These are phyloP conservation scores for Epizoanthus stellaris DNA, from an alignment of 92 coral and sea anemone species.

Conservation along the genomic window DNA sequence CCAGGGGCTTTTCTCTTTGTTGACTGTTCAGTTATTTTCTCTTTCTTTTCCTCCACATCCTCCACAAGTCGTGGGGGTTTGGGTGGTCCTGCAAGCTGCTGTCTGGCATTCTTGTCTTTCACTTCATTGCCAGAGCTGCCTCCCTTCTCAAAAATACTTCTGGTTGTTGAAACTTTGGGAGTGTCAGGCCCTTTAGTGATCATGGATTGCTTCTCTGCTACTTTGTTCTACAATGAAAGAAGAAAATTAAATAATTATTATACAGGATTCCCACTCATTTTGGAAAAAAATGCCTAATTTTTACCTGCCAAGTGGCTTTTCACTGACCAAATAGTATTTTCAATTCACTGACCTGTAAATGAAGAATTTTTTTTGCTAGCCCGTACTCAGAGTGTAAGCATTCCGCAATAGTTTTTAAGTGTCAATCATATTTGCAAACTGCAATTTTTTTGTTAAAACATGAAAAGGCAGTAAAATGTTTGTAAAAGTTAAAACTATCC, in stretches of 20 bases:
- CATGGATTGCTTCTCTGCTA: conserved; percentile 30
- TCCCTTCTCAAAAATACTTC: conserved; percentile 74
- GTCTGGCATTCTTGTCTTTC: not conserved
- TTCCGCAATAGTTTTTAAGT: too few relatives aligned
- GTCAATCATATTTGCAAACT: too few relatives aligned
- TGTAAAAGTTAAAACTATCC: too few relatives aligned
- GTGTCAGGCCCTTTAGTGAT: conserved; percentile 40
- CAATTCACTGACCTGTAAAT: too few relatives aligned
- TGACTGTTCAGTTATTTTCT: conserved; percentile 42
- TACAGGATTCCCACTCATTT: too few relatives aligned
- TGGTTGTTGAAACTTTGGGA: conserved; percentile 69
- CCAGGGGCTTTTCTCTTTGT: conserved; percentile 81
- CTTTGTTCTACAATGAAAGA: conserved; percentile 42
- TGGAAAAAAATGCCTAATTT: not conserved
- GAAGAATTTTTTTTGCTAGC: too few relatives aligned
- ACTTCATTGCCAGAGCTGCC: not conserved
- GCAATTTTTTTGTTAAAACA: too few relatives aligned
- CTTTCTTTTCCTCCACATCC: conserved; percentile 36
- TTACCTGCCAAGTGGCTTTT: too few relatives aligned
- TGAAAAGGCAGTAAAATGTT: too few relatives aligned
- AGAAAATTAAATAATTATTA: not conserved
- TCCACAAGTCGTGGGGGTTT: conserved; percentile 79
- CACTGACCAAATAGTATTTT: too few relatives aligned
- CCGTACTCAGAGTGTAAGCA: too few relatives aligned
- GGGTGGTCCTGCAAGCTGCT: conserved; percentile 62